Evolutionary conservation across 2,797 vertebrate genomes (phyloP).

Genomic region (Micromesistius poutassou): DNA sequence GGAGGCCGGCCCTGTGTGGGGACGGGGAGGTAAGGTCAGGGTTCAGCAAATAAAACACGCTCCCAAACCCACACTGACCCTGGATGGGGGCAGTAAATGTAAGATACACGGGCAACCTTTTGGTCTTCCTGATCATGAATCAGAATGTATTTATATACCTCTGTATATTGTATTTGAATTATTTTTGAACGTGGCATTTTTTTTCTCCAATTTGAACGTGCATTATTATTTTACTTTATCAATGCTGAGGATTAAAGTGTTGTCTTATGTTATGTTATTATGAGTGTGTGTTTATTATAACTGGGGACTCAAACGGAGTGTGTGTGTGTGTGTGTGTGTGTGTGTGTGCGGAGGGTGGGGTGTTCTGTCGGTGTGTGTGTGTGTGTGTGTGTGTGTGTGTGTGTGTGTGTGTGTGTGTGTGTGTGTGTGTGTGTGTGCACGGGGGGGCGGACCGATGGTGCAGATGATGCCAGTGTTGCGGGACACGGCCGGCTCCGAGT

Average conservation of each 20-base stretch:
- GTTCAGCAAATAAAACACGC: neutral
- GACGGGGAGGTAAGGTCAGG: conserved; percentile 1
- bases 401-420: too few species aligned
- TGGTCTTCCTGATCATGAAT: neutral
- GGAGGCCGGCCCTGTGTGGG: conserved; percentile 84
- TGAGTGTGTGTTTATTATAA: neutral
- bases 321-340: too few species aligned
- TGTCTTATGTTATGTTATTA: neutral
- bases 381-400: neutral
- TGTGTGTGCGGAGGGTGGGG: neutral
- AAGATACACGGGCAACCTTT: neutral
- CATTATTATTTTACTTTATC: neutral
- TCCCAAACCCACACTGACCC: neutral
- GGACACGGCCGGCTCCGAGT: conserved; percentile 86
- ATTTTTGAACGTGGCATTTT: neutral
- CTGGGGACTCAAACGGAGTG: neutral
- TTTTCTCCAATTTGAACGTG: neutral
- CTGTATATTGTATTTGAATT: neutral
- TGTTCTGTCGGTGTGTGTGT: neutral
- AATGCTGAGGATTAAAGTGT: neutral
- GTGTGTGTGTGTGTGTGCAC: neutral
- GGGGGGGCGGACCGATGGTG: conserved; percentile 84
- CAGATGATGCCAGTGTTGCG: conserved; percentile 98
- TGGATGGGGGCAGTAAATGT: neutral
- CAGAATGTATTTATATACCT: neutral